Evolutionary conservation across 1,140 invertebrate species (phyloP), one percentile per base, ranked within the genome.

Genomic region (Hylaeus anthracinus): DNA sequence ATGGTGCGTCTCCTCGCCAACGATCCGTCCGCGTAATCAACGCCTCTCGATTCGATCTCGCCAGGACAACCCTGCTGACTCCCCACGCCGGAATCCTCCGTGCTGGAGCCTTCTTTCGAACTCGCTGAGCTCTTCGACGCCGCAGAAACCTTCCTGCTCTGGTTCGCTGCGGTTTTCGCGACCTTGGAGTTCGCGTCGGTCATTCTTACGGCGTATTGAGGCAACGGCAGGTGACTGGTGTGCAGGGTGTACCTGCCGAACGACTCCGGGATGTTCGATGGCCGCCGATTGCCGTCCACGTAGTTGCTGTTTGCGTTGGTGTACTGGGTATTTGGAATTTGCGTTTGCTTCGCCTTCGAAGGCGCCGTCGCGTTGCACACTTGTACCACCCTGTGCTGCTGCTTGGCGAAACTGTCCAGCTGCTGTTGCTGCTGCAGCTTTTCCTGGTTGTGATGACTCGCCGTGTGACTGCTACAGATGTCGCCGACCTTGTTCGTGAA

Each of bases 151-250:
- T 94, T 95, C 41, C 93, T 92, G 45, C 92, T 94, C 67, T 94
- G 95, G 82, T 96, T 96, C 0, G 94, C 95, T 5, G 94, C 95
- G 80, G 97, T 97, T 92, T 97, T 97, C 48, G 96, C 96, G 10
- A 94, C 94, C 91, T 97, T 97, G 3, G 92, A 90, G 74, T 92
- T 93, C 0, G 94, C 91, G 73, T 97, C 96, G 48, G 94, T 95
- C 60, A 95, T 92, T 45, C 92, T 92, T 26, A 96, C 94, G 0
- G 96, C 96, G 81, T 95, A 96, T 88, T 97, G 96, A 0, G 96
- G 96, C 67, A 94, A 91, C 0, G 96, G 96, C 66, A 97, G 90
- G 79, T 96, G 95, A 67, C 95, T 96, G 5, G 96, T 95, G 72
- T 97, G 96, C 72, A 97, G 91, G 5, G 96, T 97, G 85, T 96